These are phyloP conservation scores for Sarcophaga rosellei DNA, from an alignment of 2,888 invertebrate genomes.

Conservation along the genomic window DNA sequence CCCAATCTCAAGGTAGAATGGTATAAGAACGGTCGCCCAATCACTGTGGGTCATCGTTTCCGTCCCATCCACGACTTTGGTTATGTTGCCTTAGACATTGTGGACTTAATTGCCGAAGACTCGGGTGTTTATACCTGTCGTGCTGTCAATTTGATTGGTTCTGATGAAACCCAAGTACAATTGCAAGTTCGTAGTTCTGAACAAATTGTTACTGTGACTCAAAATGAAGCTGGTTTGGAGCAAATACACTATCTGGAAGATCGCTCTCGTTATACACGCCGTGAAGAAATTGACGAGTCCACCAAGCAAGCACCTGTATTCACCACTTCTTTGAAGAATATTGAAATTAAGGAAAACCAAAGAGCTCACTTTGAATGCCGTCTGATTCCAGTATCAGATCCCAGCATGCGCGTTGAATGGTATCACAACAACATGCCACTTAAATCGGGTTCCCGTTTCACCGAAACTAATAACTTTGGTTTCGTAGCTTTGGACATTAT, in stretches of 20 bases:
- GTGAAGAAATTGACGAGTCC: conserved; percentile 89
- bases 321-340: conserved; percentile 94
- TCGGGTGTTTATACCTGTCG: conserved; percentile 96
- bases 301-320: conserved; percentile 96
- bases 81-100: conserved; percentile 97
- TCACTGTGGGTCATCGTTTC: conserved; percentile 96
- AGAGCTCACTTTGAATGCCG: conserved; percentile 97
- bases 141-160: conserved; percentile 94
- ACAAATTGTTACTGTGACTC: conserved; percentile 91
- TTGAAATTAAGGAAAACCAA: conserved; percentile 96
- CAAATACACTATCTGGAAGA: conserved; percentile 96
- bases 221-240: conserved; percentile 93
- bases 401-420: conserved; percentile 97
- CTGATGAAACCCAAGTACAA: conserved; percentile 90
- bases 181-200: conserved; percentile 88
- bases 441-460: conserved; percentile 96
- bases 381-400: conserved; percentile 95
- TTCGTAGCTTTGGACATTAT: conserved; percentile 98
- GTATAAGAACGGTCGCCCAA: conserved; percentile 96
- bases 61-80: conserved; percentile 99
- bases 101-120: conserved; percentile 98
- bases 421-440: conserved; percentile 94
- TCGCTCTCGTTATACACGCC: conserved; percentile 88
- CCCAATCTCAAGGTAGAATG: conserved; percentile 98
- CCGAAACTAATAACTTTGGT: conserved; percentile 98